Base-by-base conservation (phyloP, 2,888 invertebrate genomes). In the Patella pellucida region DNA sequence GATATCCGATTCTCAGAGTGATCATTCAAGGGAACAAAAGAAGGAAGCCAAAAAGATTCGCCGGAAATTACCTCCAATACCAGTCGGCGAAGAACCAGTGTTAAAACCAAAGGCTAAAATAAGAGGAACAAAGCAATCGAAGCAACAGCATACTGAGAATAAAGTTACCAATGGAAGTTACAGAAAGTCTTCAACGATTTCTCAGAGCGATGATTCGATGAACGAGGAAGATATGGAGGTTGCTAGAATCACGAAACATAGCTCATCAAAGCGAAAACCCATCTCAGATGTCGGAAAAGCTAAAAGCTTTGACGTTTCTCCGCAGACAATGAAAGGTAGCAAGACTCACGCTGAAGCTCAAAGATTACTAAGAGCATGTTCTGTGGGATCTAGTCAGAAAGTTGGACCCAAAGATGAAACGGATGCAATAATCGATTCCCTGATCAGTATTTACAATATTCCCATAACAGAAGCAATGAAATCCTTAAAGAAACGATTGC, bases 401-500 rank as follows among this genome's bases (percentile, higher is more conserved):
- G 79, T 74, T 54, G 79, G 77, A 69, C 84, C 86, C 68, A 83
- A 84, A 73, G 83, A 86, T 71, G 88, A 88, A 78, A 86, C 87
- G 23, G 88, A 88, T 80, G 83, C 81, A 76, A 87, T 88, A 68
- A 88, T 88, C 71, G 87, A 88, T 74, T 84, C 86, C 1, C 76
- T 88, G 74, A 86, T 89, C 31, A 86, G 84, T 69, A 88, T 90
- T 74, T 88, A 88, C 72, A 90, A 89, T 67, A 84, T 88, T 14
- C 87, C 87, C 15, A 89, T 90, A 51, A 90, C 89, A 4, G 83
- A 87, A 69, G 89, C 89, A 9, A 88, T 90, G 84, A 89, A 88
- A 81, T 88, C 88, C 7, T 79, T 89, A 67, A 90, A 90, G 77
- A 86, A 86, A 75, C 81, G 91, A 68, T 85, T 92, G 73, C 92